Percentiles rank a stretch among this genome's conserved stretches.
Evolutionary conservation across 2,888 invertebrate genomes (phyloP).

Genomic region (Molorchus minor): DNA sequence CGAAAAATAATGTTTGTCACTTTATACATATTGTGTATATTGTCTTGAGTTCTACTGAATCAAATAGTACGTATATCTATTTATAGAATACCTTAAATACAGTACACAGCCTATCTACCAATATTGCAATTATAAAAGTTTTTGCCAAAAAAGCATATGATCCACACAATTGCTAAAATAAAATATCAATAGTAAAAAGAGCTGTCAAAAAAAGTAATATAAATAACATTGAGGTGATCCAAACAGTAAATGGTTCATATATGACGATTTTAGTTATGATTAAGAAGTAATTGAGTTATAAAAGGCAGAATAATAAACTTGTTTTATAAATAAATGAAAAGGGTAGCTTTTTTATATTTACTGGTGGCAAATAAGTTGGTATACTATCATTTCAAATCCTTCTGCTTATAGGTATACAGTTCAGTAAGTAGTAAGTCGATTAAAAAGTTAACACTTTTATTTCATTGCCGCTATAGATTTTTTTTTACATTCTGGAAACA

Average conservation of each 20-base stretch:
- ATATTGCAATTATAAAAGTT: conserved; percentile 17
- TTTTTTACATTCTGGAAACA: no score
- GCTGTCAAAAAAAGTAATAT: conserved; percentile 1
- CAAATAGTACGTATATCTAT: conserved; percentile 3
- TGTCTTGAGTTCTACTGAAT: no score
- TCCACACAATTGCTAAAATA: conserved; percentile 17
- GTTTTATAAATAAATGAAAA: background rate
- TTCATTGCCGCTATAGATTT: no score
- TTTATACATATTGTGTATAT: no score
- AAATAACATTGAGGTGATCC: background rate
- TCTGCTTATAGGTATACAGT: no score
- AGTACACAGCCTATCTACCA: conserved; percentile 26
- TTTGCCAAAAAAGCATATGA: conserved; percentile 9
- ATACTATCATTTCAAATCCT: conserved; percentile 4
- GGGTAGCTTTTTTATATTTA: background rate
- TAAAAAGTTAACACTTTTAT: no score
- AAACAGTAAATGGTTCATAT: background rate
- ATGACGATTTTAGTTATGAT: background rate
- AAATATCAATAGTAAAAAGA: conserved; percentile 13
- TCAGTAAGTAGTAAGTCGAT: no score
- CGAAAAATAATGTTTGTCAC: no score
- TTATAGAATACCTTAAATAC: conserved; percentile 20
- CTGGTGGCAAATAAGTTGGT: background rate
- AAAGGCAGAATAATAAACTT: background rate
- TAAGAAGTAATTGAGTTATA: background rate